These are phyloP conservation scores for Habropoda laboriosa DNA, from an alignment of 1,140 invertebrate species.

Conservation along the genomic window DNA sequence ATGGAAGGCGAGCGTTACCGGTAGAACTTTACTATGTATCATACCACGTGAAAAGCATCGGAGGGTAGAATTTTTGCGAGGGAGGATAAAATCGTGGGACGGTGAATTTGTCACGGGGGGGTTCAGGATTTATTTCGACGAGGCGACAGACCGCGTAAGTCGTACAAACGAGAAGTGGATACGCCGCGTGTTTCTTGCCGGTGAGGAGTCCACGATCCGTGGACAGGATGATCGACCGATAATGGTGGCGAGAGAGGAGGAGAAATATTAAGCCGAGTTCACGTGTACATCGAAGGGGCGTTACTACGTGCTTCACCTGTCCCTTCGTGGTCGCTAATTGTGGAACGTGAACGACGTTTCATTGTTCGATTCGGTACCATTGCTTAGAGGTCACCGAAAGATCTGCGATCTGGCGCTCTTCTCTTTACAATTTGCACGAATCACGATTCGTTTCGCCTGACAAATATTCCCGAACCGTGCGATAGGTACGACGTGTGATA, in stretches of 20 bases:
- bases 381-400: background rate
- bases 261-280: constrained; percentile 52
- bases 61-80: too few relatives aligned
- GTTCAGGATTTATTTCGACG: background rate
- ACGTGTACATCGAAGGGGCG: constrained; percentile 67
- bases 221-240: constrained; percentile 62
- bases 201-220: constrained; percentile 40
- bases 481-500: background rate
- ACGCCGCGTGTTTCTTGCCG: constrained; percentile 10
- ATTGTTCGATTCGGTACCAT: constrained; percentile 48
- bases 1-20: too few relatives aligned
- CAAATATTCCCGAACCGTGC: background rate
- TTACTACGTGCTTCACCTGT: constrained; percentile 67
- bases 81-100: background rate
- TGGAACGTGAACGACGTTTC: constrained; percentile 50
- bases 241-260: constrained; percentile 37
- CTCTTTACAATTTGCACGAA: background rate
- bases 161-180: constrained; percentile 18
- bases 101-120: constrained; percentile 17
- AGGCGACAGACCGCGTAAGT: constrained; percentile 8
- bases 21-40: too few relatives aligned
- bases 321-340: constrained; percentile 60
- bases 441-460: background rate
- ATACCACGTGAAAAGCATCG: too few relatives aligned
- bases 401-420: background rate